Evolutionary conservation across 2,797 vertebrate genomes (phyloP).

Genomic region (Diglossa cyanea): DNA sequence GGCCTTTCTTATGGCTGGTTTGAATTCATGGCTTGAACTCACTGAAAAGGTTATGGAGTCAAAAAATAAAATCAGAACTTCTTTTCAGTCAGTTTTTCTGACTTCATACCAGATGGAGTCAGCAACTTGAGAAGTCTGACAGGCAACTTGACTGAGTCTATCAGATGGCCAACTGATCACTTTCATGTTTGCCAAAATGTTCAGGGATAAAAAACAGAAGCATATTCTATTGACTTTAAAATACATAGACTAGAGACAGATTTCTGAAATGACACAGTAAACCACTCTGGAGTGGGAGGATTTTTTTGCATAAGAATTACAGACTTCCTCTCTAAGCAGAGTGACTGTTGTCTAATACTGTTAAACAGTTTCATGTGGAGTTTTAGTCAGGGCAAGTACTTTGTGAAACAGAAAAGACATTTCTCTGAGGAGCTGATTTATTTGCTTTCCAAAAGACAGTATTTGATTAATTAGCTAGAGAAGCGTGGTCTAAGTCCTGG

Average conservation of each 20-base stretch:
- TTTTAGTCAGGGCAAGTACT: not conserved
- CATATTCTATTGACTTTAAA: conserved; percentile 19
- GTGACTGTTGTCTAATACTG: not conserved
- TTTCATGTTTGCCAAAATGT: not conserved
- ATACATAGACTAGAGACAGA: not conserved
- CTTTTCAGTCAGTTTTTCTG: conserved; percentile 2
- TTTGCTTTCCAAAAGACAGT: not conserved
- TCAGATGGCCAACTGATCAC: conserved; percentile 19
- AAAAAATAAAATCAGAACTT: conserved; percentile 17
- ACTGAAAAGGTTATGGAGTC: conserved; percentile 31
- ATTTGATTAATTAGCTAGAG: not conserved
- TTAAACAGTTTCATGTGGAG: not conserved
- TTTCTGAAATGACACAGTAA: not conserved
- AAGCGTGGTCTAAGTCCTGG: not conserved
- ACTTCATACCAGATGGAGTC: conserved; percentile 1
- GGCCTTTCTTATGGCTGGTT: conserved; percentile 1
- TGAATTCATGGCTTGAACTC: conserved; percentile 9
- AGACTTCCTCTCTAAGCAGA: not conserved
- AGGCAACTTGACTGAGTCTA: not conserved
- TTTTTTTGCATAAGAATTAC: conserved; percentile 1
- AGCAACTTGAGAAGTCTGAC: not conserved
- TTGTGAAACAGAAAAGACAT: not conserved
- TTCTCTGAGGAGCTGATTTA: not conserved
- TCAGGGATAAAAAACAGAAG: not conserved
- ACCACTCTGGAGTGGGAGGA: not conserved